Conservation (phyloP, 2,888 invertebrate genomes). For the Tenthredo scrophulariae region DNA sequence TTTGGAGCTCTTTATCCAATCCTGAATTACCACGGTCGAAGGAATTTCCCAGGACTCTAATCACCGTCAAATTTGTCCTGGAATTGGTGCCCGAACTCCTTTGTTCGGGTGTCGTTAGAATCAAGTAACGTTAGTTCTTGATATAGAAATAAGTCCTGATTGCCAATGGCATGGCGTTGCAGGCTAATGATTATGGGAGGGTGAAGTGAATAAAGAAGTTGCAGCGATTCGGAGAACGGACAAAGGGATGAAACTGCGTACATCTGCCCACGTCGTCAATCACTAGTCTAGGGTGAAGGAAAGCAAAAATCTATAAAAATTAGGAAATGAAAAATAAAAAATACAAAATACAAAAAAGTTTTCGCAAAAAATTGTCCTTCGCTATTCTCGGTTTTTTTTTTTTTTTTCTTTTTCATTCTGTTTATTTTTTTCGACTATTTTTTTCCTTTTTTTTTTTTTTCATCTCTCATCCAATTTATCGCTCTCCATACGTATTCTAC, state of each 20-base stretch:
- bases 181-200: neutral
- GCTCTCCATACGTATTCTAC: no score
- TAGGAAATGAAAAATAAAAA: neutral
- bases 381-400: neutral
- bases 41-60: neutral
- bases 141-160: neutral
- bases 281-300: neutral
- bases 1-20: neutral
- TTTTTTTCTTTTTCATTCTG: neutral
- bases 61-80: neutral
- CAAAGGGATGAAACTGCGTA: conserved; percentile 4
- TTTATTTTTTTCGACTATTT: neutral
- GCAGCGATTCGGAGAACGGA: neutral
- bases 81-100: neutral
- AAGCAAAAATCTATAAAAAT: neutral
- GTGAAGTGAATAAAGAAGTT: neutral
- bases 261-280: neutral
- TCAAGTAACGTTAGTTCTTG: neutral
- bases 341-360: neutral
- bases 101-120: neutral
- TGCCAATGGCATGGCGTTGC: neutral
- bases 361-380: neutral
- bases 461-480: no score
- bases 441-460: no score
- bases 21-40: neutral